These are phyloP conservation scores for Oreonectes daqikongensis DNA, from an alignment of 2,797 vertebrate species.

Conservation along the genomic window DNA sequence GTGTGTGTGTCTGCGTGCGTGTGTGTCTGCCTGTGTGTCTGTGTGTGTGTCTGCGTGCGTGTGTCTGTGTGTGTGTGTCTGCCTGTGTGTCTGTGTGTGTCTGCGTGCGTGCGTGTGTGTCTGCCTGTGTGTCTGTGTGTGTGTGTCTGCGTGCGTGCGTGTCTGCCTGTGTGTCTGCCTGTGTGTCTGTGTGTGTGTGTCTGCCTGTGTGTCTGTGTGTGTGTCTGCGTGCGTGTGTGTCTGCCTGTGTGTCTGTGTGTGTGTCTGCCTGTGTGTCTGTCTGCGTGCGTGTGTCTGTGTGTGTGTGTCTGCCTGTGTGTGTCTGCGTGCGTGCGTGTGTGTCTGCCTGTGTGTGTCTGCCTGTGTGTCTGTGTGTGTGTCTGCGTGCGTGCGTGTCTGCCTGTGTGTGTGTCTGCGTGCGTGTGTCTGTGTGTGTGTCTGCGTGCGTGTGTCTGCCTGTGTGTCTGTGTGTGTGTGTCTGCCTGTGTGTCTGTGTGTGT, in stretches of 20 bases:
- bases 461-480: not conserved
- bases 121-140: not conserved
- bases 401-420: not conserved
- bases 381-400: too few relatives aligned
- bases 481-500: too few relatives aligned
- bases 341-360: not conserved
- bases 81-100: too few relatives aligned
- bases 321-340: too few relatives aligned
- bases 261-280: too few relatives aligned
- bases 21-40: not conserved
- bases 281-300: not conserved
- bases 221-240: rapidly evolving
- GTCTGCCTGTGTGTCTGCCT: too few relatives aligned
- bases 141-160: too few relatives aligned
- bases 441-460: too few relatives aligned
- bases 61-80: not conserved
- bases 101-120: rapidly evolving
- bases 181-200: not conserved
- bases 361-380: not conserved
- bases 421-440: not conserved
- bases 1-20: rapidly evolving
- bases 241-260: not conserved
- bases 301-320: too few relatives aligned
- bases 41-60: rapidly evolving
- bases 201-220: too few relatives aligned